A percentile compares a stretch with the other conserved stretches of the same genome.
phyloP scores from a whole-genome alignment of 2,113 vertebrate species.

The Zapornia atra region DNA sequence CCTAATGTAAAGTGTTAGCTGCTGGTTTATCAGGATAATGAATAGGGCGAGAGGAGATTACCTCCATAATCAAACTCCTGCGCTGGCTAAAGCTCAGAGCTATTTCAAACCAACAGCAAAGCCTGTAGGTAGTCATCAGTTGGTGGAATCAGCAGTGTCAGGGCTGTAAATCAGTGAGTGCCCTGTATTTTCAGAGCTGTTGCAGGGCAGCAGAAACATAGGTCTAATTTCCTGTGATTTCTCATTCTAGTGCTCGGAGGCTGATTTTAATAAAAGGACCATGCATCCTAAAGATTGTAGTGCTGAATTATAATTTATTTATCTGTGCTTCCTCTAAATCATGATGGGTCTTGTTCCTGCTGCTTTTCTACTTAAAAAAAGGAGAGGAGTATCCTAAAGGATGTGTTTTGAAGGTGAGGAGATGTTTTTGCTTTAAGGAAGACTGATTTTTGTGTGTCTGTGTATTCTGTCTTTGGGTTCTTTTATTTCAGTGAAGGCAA shows the following conservation, averaged over 20 bases:
- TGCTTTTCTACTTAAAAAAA: constrained; percentile 40
- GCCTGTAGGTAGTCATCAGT: constrained; percentile 33
- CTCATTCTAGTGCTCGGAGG: constrained; percentile 43
- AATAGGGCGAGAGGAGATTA: constrained; percentile 15
- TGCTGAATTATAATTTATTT: constrained; percentile 59
- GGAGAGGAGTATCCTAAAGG: background rate
- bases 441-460: background rate
- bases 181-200: background rate
- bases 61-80: constrained; percentile 43
- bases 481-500: background rate
- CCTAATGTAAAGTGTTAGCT: constrained; percentile 1
- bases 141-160: constrained; percentile 30
- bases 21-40: constrained; percentile 55
- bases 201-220: constrained; percentile 32
- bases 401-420: background rate
- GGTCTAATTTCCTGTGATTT: constrained; percentile 68
- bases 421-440: background rate
- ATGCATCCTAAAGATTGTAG: constrained; percentile 53
- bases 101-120: constrained; percentile 51
- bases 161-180: background rate
- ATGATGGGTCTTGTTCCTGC: background rate
- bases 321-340: constrained; percentile 43
- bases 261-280: constrained; percentile 59
- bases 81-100: constrained; percentile 6
- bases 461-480: background rate